Evolutionary conservation across 2,797 vertebrate genomes (phyloP).

Genomic region (Miichthys miiuy): DNA sequence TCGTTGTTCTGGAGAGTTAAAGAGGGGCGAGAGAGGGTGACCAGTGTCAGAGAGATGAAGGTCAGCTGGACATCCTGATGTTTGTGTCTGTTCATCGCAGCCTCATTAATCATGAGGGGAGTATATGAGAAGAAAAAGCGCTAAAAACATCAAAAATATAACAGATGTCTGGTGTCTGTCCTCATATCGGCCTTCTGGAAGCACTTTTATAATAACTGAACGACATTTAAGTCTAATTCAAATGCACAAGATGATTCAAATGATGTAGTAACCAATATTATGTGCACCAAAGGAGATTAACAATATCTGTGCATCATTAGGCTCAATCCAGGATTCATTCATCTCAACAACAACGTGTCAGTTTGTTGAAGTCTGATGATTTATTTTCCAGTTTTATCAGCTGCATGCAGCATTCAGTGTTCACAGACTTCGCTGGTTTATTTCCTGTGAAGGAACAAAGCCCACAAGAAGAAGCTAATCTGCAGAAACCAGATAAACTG

Average conservation of each 20-base stretch:
- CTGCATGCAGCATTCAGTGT: background rate
- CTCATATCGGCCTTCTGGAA: background rate
- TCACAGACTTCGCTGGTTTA: background rate
- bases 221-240: conserved; percentile 7
- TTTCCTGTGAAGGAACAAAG: background rate
- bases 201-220: background rate
- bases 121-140: background rate
- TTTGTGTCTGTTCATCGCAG: background rate
- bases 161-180: background rate
- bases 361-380: background rate
- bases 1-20: conserved; percentile 47
- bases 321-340: background rate
- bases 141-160: background rate
- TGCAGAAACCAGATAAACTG: background rate
- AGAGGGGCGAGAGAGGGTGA: background rate
- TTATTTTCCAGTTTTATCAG: background rate
- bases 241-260: conserved; percentile 6
- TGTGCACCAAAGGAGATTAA: background rate
- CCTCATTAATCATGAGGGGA: too few species aligned
- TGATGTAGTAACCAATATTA: background rate
- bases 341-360: background rate
- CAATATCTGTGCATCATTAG: conserved; percentile 4
- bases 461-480: background rate
- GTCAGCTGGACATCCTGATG: background rate
- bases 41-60: background rate